Evolutionary conservation across 2,797 vertebrate species (phyloP).

Genomic region (Hemibagrus guttatus): DNA sequence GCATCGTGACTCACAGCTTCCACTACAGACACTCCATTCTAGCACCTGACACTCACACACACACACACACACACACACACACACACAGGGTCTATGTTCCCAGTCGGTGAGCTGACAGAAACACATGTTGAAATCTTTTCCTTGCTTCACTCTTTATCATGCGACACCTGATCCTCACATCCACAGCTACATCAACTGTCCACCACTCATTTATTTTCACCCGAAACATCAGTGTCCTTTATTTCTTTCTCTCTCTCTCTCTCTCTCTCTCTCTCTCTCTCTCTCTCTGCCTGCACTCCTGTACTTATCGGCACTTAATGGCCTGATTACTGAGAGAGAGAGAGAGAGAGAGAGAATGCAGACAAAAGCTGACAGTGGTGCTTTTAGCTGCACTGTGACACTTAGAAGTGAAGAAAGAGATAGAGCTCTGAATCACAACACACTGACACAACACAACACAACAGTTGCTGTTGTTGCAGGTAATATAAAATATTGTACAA

Average conservation of each 20-base stretch:
- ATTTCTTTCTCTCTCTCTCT: neutral
- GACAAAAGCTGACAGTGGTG: no score
- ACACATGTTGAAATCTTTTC: constrained; percentile 52
- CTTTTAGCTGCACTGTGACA: no score
- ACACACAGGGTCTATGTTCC: constrained; percentile 21
- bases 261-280: neutral
- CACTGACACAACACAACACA: no score
- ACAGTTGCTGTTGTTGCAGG: no score
- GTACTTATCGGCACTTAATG: constrained; percentile 47
- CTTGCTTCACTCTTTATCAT: constrained; percentile 44
- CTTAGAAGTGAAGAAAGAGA: neutral
- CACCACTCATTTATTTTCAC: neutral
- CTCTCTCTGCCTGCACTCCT: constrained; percentile 12
- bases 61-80: constrained; percentile 38
- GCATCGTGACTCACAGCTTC: constrained; percentile 49
- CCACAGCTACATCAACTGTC: neutral
- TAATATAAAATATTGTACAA: no score
- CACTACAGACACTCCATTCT: constrained; percentile 38
- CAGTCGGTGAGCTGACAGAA: constrained; percentile 53
- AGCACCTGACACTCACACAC: neutral
- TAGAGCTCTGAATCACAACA: no score
- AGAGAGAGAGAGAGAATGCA: neutral
- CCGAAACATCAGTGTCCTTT: neutral
- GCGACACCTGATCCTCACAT: neutral
- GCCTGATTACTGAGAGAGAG: constrained; percentile 5